Evolutionary conservation across 1,140 invertebrate species (phyloP), one percentile per base, ranked within the genome.

Genomic region (Whitmania pigra): DNA sequence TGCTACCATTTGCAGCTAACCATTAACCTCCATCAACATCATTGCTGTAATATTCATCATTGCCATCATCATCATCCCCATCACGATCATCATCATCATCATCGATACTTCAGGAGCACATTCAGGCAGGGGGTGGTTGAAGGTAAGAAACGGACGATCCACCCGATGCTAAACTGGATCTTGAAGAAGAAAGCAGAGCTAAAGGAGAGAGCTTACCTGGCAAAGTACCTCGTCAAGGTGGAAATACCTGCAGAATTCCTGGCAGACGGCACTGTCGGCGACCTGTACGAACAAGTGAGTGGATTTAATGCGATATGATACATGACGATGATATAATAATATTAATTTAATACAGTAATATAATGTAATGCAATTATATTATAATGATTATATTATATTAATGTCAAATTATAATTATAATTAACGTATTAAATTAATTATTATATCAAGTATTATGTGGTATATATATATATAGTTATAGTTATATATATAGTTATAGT

Each of bases 221-320:
- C 89, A 3, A 84, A 85, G 72, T 90, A 85, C 79, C 81, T 90
- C 18, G 86, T 89, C 3, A 89, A 89, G 81, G 83, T 92, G 9
- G 90, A 92, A 72, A 85, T 94, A 70, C 90, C 90, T n/a, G 81
- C 86, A 4, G 91, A 93, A 74, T 88, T 92, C 71, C 83, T 88
- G 72, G 85, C 86, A n/a, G 91, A 92, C 77, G 86, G 86, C 53
- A 89, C 89, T 73, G 86, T 92, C 63, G 85, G 86, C 73, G 86
- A 87, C 72, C 79, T 92, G 11, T 87, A 89, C 77, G 85, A 87
- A 75, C 86, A 87, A 82, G 86, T 87, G 78, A 68, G 11, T 29
- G 22, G 43, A 49, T 6, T 36, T 6, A 3, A 36, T 36, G 6
- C 9, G 9, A 57, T n/a, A 57, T n/a, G n/a, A n/a, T n/a, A n/a